Base-by-base conservation (phyloP, 2,113 vertebrate genomes). In the Regulus satrapa region DNA sequence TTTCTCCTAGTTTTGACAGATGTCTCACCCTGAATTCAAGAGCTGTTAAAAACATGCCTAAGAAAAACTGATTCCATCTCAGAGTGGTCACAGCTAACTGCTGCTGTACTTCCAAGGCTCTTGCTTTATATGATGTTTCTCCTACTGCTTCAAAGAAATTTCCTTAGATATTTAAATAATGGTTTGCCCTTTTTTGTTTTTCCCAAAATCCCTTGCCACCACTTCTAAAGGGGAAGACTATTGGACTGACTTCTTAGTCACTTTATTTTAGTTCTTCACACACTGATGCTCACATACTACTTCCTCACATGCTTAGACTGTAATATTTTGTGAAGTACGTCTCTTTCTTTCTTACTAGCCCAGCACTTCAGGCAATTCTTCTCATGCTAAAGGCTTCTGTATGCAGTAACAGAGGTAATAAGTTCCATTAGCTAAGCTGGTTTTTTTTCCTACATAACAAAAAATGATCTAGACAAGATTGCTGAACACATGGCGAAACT, bases 401-500 rank as follows among this genome's bases (percentile, higher is more conserved):
- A 62, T 5, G 3, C 20, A 52, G 14, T 12, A 64, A 64, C 20
- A 64, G 12, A 56, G 58, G 3, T 29, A 76, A 45, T 29, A 89
- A 31, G 4, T 46, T 85, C 29, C 29, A 87, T 41, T 61, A 82
- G 38, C 17, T 64, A 72, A 61, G 25, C 13, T 64, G 15, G n/a
- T n/a, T 23, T 48, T 48, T 36, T 69, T 63, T 55, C 38, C 46
- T 45, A 46, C 6, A 6, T n/a, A 78, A 68, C 6, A 77, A 62
- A 32, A 32, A 77, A 81, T 1, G 2, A 43, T 18, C 32, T 68
- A 38, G n/a, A 55, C 20, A 74, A 67, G 24, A 66, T 8, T 46
- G 59, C 40, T 88, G 71, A 85, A 69, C 16, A 56, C 7, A 14
- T 28, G 28, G 63, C 56, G 88, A 93, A 95, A 98, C 99, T 98